A percentile compares a stretch with the other conserved stretches of the same genome.
phyloP scores from a whole-genome alignment of 2,113 vertebrate genomes.

The Dicrurus megarhynchus region DNA sequence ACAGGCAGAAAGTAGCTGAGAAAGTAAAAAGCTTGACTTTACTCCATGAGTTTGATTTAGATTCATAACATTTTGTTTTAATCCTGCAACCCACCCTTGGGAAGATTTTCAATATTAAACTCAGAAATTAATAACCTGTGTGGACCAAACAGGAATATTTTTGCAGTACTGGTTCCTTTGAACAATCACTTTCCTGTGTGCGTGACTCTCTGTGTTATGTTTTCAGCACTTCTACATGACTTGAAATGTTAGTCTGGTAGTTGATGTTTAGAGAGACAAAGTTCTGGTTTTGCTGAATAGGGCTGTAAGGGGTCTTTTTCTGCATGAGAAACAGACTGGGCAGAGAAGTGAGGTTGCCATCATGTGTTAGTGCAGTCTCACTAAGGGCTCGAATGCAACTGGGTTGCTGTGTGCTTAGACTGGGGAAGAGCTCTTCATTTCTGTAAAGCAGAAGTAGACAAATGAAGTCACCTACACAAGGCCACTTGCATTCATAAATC shows the following conservation, averaged over 20 bases:
- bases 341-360: neutral
- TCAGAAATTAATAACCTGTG: neutral
- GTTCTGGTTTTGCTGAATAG: neutral
- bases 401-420: neutral
- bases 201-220: rapidly evolving
- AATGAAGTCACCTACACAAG: neutral
- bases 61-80: neutral
- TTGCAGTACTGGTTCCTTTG: neutral
- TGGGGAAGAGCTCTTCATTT: neutral
- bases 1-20: neutral
- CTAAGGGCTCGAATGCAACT: neutral
- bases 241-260: neutral
- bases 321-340: neutral
- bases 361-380: neutral
- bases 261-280: neutral
- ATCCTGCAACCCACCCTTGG: neutral
- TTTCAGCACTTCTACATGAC: neutral
- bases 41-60: neutral
- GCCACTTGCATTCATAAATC: neutral
- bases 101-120: neutral
- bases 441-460: neutral
- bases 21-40: neutral
- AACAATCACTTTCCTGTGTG: rapidly evolving
- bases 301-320: neutral
- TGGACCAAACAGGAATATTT: neutral